Base-by-base conservation (phyloP, 2,888 invertebrate genomes). In the Elmis aenea region DNA sequence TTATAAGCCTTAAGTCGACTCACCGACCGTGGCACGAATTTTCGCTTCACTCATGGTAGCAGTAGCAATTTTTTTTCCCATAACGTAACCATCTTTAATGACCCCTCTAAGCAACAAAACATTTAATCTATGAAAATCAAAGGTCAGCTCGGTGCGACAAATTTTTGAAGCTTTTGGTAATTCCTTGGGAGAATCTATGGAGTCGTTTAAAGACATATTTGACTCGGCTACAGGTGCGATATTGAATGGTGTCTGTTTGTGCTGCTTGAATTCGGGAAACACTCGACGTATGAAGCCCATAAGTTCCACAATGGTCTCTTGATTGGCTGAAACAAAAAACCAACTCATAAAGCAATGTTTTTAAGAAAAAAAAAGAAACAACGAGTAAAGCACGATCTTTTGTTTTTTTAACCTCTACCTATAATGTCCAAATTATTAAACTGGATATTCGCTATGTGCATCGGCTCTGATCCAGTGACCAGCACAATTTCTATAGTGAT, bases 381-480 rank as follows among this genome's bases (percentile, higher is more conserved):
- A 34, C 26, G 28, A 28, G 5, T 9, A 46, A 40, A 22, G 26
- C 15, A n/a, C n/a, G n/a, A n/a, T n/a, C n/a, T n/a, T n/a, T n/a
- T n/a, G n/a, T n/a, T n/a, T n/a, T n/a, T n/a, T n/a, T n/a, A n/a
- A n/a, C n/a, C 48, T 72, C 72, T 59, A 86, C 90, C 93, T 46
- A 94, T 94, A 33, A 95, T 86, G 64, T 95, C 95, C 49, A 95
- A 72, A 64, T 88, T 94, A 61, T 95, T 95, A 59, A 95, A 95
- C 51, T 92, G 81, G 52, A 95, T 85, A 56, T 87, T 89, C 0
- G 90, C 87, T 27, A 91, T 81, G 52, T 87, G 81, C 42, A 76
- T 58, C 1, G 67, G 61, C 28, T 67, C 67, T 11, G 41, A 44
- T 13, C 60, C 64, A 26, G 52, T 75, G 0, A 91, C 81, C 26